Evolutionary conservation across 1,140 invertebrate species (phyloP), one percentile per base, ranked within the genome.

Genomic region (Orchesella cincta): DNA sequence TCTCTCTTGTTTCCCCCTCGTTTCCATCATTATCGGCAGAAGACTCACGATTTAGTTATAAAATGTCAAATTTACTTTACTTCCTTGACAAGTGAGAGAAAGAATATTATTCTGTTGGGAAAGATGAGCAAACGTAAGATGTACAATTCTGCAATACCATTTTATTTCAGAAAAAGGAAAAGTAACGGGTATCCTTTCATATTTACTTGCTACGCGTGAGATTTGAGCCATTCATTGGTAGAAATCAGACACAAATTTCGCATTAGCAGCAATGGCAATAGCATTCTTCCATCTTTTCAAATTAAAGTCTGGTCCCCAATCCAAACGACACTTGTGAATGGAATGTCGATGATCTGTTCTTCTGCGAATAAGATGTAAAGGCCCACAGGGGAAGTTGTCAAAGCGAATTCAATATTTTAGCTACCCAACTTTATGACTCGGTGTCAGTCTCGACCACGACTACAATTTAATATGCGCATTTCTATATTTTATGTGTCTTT

Each of bases 361-460:
- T n/a, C n/a, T n/a, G 54, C 54, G 26, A 57, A 57, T 57, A 23
- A 57, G 54, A 57, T 23, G n/a, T n/a, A 57, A 23, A 26, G 26
- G 54, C 54, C 54, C 54, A 57, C 54, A 57, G 54, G 54, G 54
- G 54, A 57, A 57, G 54, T 57, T 26, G 54, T 26, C 54, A 57
- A 5, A 57, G 26, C 3, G 39, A 16, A 57, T 57, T 16, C 23
- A 57, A 26, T 57, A 57, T 18, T 57, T 57, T 57, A 57, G 12
- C 12, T 57, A 18, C 5, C 54, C 54, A 57, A 57, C 54, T 26
- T 57, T 57, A 57, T 23, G 54, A 57, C 54, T 16, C 39, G 5
- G 39, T 46, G 39, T 46, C 39, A 8, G 39, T 46, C 18, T 46
- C 18, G 39, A 8, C 5, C 5, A 18, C 5, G 5, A 46, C 39